Percentiles rank a stretch among this genome's conserved stretches.
phyloP scores from a whole-genome alignment of 37 sponge, comb jelly and placozoan species.

The Geodia barretti region DNA sequence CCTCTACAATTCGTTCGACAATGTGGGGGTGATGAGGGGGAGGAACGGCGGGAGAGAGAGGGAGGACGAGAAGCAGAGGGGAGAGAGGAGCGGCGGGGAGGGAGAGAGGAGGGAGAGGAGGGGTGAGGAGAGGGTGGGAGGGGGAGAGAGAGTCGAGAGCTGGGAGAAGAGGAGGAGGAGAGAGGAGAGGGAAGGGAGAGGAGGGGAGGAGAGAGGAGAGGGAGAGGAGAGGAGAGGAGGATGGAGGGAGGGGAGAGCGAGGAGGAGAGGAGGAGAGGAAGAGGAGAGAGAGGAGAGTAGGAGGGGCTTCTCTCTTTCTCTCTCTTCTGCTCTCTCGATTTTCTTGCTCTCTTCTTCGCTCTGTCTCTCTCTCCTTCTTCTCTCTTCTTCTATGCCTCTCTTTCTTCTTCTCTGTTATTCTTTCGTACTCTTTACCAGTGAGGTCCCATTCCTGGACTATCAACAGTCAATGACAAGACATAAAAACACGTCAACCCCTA shows the following conservation, averaged over 20 bases:
- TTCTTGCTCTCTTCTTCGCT: too few relatives aligned
- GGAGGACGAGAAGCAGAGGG: background rate
- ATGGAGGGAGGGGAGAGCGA: too few relatives aligned
- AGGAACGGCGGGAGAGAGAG: background rate
- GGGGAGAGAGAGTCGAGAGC: background rate
- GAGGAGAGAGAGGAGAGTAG: too few relatives aligned
- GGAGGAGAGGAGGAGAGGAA: too few relatives aligned
- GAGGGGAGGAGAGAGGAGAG: too few relatives aligned
- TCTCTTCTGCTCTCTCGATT: too few relatives aligned
- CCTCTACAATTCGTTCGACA: too few relatives aligned
- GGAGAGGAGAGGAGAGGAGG: too few relatives aligned
- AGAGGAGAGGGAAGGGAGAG: background rate
- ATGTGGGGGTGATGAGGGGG: background rate
- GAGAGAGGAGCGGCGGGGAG: background rate
- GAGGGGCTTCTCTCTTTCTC: too few relatives aligned
- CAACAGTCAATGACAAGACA: background rate
- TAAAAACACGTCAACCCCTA: background rate
- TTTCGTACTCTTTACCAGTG: background rate
- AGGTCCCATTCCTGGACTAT: slow-evolving; percentile 24
- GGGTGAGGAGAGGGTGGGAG: background rate
- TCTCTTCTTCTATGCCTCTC: slow-evolving; percentile 4
- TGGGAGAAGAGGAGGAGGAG: background rate
- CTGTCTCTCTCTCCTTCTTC: slow-evolving; percentile 56
- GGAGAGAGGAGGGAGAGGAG: background rate
- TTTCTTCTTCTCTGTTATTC: background rate